phyloP scores from a whole-genome alignment of 2,113 vertebrate genomes.

The Emberiza fucata region DNA sequence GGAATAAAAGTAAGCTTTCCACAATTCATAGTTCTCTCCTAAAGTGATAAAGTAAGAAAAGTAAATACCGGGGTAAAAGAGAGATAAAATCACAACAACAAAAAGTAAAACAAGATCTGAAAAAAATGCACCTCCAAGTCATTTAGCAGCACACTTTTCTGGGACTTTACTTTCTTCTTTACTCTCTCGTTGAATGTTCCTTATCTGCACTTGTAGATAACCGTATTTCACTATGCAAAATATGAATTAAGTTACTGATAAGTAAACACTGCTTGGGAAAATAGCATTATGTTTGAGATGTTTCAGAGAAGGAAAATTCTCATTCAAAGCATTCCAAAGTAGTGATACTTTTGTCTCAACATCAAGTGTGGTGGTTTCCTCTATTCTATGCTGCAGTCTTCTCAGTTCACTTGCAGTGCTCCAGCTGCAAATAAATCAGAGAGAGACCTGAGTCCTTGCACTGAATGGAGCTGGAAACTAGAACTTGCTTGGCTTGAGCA shows the following conservation, averaged over 20 bases:
- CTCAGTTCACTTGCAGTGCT: background rate
- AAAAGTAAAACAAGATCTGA: background rate
- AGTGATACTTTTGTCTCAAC: background rate
- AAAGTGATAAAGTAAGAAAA: background rate
- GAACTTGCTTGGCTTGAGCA: background rate
- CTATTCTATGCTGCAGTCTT: background rate
- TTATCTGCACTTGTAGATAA: background rate
- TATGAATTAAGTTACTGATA: background rate
- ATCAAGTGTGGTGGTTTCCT: fast-evolving
- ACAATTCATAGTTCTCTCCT: background rate
- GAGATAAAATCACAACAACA: background rate
- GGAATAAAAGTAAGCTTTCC: background rate
- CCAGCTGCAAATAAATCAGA: background rate
- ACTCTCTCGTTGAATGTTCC: background rate
- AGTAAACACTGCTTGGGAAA: background rate
- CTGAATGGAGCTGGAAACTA: fast-evolving
- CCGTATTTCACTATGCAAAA: background rate
- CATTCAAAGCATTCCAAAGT: background rate
- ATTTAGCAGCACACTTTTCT: background rate
- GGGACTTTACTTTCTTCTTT: background rate
- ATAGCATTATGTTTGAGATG: background rate
- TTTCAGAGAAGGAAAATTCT: background rate
- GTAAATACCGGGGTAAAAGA: background rate
- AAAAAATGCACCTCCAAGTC: background rate
- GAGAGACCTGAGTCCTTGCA: background rate